phyloP scores from a whole-genome alignment of 2,888 invertebrate species.

The Biston stratarius region DNA sequence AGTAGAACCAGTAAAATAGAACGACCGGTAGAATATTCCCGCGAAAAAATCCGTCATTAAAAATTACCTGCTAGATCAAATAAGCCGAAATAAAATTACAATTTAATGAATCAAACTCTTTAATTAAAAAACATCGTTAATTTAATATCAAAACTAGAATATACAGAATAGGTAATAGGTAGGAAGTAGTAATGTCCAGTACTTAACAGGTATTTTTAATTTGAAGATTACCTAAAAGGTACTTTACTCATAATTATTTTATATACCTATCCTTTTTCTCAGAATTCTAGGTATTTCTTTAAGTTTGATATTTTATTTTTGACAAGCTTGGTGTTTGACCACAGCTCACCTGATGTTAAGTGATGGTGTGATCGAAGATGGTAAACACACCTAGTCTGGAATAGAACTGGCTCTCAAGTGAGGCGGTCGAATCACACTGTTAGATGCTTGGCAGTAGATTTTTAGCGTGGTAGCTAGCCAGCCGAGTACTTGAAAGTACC shows the following conservation, averaged over 20 bases:
- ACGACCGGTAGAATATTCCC: no score
- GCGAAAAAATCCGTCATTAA: neutral
- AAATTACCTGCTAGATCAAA: neutral
- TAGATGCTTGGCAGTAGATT: no score
- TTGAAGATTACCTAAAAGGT: conserved; percentile 18
- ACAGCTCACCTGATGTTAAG: no score
- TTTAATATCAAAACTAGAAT: neutral
- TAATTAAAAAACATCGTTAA: conserved; percentile 12
- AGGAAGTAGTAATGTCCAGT: conserved; percentile 1
- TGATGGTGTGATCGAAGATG: no score
- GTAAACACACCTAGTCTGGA: no score
- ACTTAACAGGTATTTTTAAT: conserved; percentile 7
- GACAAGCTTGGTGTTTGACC: no score
- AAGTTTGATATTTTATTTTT: neutral
- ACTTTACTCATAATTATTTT: conserved; percentile 1
- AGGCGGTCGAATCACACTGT: no score
- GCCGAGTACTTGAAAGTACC: no score
- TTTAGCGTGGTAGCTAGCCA: no score
- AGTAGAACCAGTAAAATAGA: no score
- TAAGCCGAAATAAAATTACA: neutral
- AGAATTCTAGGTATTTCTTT: neutral
- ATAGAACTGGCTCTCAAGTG: no score
- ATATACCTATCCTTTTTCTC: neutral
- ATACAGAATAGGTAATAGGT: neutral
- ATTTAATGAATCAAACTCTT: neutral